Evolutionary conservation across 2,113 vertebrate genomes (phyloP), one percentile per base, ranked within the genome.

Genomic region (Campylomormyrus tamandua): DNA sequence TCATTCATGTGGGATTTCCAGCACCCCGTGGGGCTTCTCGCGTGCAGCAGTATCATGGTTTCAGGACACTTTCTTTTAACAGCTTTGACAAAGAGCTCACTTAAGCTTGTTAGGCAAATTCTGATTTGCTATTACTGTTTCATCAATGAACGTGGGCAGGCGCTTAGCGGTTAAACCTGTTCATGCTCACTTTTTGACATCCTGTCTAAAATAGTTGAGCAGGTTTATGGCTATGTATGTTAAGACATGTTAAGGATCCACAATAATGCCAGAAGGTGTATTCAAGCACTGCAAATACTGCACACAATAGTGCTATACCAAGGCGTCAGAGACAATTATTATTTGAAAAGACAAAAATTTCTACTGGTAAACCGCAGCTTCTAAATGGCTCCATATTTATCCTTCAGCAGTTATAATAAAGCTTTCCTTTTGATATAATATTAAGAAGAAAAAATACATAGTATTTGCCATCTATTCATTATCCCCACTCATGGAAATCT

Each of bases 1-100:
- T 84, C 19, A 46, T 84, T 46, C 39, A 84, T 80, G 5, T 19
- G 74, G 74, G 39, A 48, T 46, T 46, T 48, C 39, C 35, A 84
- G 48, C 19, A n/a, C 45, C 39, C 42, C 3, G 39, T 46, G 42
- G 42, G 17, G 42, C 10, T 48, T 84, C 83, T 10, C 6, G 21
- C 15, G 21, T 21, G 39, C 45, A 1, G 45, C 45, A 3, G 83
- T 84, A 84, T 84, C 42, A 48, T 84, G 42, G 83, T 84, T 45
- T 84, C 74, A 80, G 74, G 74, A 80, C 74, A 80, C 74, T 80
- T 80, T 84, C 83, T 46, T 84, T 48, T 84, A 46, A 84, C 83
- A 84, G 45, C 39, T 46, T 48, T 46, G 83, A 48, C 45, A 48
- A 46, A 46, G 83, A 84, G 83, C 83, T 84, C 45, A 46, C 83